Evolutionary conservation across 2,797 vertebrate species (phyloP), one percentile per base, ranked within the genome.

Genomic region (Sandelia bainsii): DNA sequence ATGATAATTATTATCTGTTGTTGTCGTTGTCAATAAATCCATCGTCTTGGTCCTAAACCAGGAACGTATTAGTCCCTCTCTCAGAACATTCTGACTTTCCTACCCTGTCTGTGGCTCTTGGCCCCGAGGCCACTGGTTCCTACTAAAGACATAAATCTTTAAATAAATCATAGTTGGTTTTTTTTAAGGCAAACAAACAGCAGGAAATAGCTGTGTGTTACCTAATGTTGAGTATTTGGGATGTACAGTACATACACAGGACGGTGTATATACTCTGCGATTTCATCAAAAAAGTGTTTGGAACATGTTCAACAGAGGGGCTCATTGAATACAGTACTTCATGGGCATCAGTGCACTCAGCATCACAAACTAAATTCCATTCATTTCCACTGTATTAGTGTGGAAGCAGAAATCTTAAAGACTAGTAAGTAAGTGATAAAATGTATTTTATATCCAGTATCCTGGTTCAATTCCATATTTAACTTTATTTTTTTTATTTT

Each of bases 401-500:
- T 32, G 1, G 12, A 22, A 3, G 16, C 14, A 34, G 27, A 65
- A 37, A 45, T 72, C 20, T 45, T 9, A 48, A 39, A 51, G 42
- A 39, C 11, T n/a, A 10, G 14, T 9, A 14, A 5, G 3, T 6
- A 1, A 62, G 49, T 48, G 72, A 66, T 40, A 56, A 57, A 20
- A n/a, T 46, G 13, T 5, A 22, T 64, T 53, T 42, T 25, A 17
- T 22, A 34, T 0, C n/a, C 32, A 0, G n/a, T 14, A 11, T 32
- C 52, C 45, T 32, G 17, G 37, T n/a, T 39, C 19, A 51, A 50
- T 7, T 52, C 49, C 63, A 57, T 20, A 23, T 25, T 49, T 25
- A 25, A 25, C n/a, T n/a, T n/a, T n/a, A n/a, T n/a, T n/a, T 40
- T 46, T 13, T 37, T 52, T 20, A 22, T 75, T 77, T 62, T 72